Percentiles rank a stretch among this genome's conserved stretches.
phyloP scores from a whole-genome alignment of 2,888 invertebrate species.

The Unio pictorum region DNA sequence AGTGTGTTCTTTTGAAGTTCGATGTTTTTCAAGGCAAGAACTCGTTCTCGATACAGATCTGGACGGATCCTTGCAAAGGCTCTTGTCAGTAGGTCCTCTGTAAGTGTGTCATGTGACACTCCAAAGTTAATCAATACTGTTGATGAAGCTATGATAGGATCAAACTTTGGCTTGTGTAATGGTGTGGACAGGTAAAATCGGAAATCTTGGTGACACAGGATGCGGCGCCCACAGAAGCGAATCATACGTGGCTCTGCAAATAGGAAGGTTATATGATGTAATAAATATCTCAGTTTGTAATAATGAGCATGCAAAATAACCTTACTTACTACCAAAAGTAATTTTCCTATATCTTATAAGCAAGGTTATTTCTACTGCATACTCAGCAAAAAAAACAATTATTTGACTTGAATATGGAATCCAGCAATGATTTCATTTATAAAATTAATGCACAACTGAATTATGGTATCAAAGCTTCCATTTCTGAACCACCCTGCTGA shows the following conservation, averaged over 20 bases:
- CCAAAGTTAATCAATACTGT: slow-evolving; percentile 68
- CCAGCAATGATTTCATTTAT: no score
- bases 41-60: slow-evolving; percentile 62
- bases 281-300: background rate
- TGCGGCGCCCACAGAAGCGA: slow-evolving; percentile 65
- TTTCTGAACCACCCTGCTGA: no score
- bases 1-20: slow-evolving; percentile 57
- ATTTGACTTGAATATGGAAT: no score
- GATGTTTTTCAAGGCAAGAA: slow-evolving; percentile 55
- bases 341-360: no score
- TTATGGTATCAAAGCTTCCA: no score
- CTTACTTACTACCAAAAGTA: no score
- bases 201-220: slow-evolving; percentile 68
- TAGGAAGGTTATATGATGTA: background rate
- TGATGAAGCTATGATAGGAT: slow-evolving; percentile 62
- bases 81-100: slow-evolving; percentile 64
- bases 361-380: no score
- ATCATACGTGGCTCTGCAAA: slow-evolving; percentile 66
- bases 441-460: no score
- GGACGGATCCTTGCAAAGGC: slow-evolving; percentile 66
- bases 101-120: slow-evolving; percentile 64
- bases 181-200: slow-evolving; percentile 62
- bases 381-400: no score
- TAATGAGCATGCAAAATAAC: background rate
- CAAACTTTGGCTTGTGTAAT: slow-evolving; percentile 61